Evolutionary conservation across 2,113 vertebrate genomes (phyloP).

Genomic region (Trichechus manatus): DNA sequence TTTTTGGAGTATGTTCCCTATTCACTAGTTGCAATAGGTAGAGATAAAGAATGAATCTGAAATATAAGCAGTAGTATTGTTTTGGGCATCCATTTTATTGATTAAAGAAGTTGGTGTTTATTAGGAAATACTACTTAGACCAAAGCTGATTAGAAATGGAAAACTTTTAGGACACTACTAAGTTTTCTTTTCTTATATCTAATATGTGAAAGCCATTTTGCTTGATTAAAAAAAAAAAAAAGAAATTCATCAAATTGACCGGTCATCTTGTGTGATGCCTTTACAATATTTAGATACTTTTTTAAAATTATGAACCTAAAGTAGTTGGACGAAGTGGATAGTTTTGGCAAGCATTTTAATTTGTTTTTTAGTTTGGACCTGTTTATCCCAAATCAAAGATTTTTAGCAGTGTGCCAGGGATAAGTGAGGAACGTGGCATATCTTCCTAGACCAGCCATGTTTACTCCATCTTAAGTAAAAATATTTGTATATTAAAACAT

Average conservation of each 20-base stretch:
- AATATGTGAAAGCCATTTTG: constrained; percentile 19
- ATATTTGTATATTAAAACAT: constrained; percentile 47
- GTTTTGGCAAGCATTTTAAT: constrained; percentile 36
- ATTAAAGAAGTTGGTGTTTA: constrained; percentile 31
- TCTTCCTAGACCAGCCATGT: not conserved
- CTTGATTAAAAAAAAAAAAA: not conserved
- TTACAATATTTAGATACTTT: not conserved
- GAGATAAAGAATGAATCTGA: constrained; percentile 5
- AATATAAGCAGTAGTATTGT: not conserved
- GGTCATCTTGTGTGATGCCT: not conserved
- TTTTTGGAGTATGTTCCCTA: not conserved
- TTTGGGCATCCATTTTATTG: not conserved
- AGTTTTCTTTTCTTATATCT: not conserved
- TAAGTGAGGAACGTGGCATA: not conserved
- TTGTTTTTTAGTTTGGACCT: not conserved
- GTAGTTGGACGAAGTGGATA: not conserved
- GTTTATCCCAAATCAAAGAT: not conserved
- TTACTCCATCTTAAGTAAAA: not conserved
- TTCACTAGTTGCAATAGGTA: not conserved
- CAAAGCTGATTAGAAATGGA: constrained; percentile 43
- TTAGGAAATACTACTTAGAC: constrained; percentile 26
- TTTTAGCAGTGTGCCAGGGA: not conserved
- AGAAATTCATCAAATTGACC: not conserved
- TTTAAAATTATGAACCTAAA: constrained; percentile 21
- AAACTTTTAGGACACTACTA: not conserved